Conservation (phyloP, 92 coral and sea anemone genomes). For the Montipora capitata region DNA sequence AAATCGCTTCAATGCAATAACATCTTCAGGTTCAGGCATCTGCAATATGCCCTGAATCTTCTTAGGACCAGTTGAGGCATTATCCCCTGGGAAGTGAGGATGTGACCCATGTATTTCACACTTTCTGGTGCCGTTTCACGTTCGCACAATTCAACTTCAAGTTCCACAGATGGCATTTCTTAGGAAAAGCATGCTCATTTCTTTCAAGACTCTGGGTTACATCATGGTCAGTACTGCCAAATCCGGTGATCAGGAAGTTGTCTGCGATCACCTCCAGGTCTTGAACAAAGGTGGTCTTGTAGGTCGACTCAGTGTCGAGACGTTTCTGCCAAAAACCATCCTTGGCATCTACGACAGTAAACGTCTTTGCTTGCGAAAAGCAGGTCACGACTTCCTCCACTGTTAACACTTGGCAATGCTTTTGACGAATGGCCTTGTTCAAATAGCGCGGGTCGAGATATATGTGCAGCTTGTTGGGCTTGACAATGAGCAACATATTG, state of each 20-base stretch:
- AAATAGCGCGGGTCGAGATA: too few species aligned
- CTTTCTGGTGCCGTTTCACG: conserved; percentile 43
- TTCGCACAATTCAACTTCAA: conserved; percentile 66
- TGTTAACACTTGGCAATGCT: too few species aligned
- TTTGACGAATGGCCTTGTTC: too few species aligned
- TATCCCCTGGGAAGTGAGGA: conserved; percentile 64
- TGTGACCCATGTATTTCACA: conserved; percentile 69
- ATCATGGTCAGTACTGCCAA: conserved; percentile 68
- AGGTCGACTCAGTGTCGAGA: too few species aligned
- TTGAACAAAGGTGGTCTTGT: too few species aligned
- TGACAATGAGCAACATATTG: not conserved
- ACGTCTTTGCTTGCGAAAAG: too few species aligned
- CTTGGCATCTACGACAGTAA: too few species aligned
- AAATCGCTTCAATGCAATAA: too few species aligned
- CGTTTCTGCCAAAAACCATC: not conserved
- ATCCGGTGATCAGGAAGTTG: conserved; percentile 40
- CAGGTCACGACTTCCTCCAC: too few species aligned
- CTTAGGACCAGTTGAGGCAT: conserved; percentile 63
- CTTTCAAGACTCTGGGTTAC: conserved; percentile 65
- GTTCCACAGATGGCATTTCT: conserved; percentile 75
- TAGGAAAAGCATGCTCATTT: conserved; percentile 72
- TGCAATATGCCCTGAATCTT: conserved; percentile 63
- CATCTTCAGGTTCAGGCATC: conserved; percentile 78
- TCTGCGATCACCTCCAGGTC: too few species aligned
- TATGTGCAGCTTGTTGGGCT: too few species aligned